Base-by-base conservation (phyloP, 2,113 vertebrate genomes). In the Microtus montanus region DNA sequence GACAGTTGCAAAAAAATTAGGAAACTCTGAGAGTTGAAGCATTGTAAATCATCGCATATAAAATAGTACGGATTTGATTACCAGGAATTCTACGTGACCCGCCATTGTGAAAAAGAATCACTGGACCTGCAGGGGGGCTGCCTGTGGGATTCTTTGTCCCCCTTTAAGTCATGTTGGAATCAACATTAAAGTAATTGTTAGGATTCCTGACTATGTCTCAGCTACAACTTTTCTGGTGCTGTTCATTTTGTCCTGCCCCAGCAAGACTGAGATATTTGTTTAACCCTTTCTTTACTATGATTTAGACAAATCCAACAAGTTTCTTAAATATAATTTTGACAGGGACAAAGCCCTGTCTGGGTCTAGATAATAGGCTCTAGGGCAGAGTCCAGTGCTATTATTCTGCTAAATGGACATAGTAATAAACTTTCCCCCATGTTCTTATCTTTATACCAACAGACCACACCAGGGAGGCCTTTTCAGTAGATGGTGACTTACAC, bases 101-200 rank as follows among this genome's bases (percentile, higher is more conserved):
- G 35, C 52, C 44, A n/a, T 64, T 63, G 13, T 71, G 52, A 90
- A 92, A 95, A 61, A 61, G 86, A 92, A 84, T 8, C n/a, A 78
- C 22, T 61, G 63, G 58, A 58, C 15, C 84, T 11, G 61, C 11
- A 74, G 63, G n/a, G 83, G 4, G 6, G 63, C 61, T 87, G 52
- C 11, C 44, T 90, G 52, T 78, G 77, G 83, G 49, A 88, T 71
- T 54, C 7, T 77, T 77, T 38, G 28, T 58, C 75, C 24, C 13
- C 14, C 6, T 89, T 20, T 84, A 63, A 13, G 58, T 58, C 58
- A 66, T 83, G 63, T 71, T 78, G n/a, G 52, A 83, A 90, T 83
- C 47, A 84, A 35, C 75, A 82, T 77, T 54, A 87, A 89, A 89
- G 52, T 63, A 70, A 44, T 7, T 79, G 82, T 52, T 49, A 54